Base-by-base conservation (phyloP, 2,113 vertebrate genomes). In the Platysteira castanea region DNA sequence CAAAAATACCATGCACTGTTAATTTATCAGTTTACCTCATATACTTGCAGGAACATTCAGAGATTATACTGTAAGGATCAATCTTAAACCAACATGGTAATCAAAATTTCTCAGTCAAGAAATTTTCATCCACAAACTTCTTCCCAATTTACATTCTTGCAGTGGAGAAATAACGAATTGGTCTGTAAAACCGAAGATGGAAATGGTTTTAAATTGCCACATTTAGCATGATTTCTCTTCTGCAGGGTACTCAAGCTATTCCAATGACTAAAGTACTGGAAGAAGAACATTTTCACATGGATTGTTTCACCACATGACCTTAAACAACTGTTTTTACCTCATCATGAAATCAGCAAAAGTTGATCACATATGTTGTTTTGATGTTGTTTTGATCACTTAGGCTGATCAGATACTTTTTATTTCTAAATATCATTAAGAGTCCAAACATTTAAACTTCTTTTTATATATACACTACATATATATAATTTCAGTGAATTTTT, bases 401-500 rank as follows among this genome's bases (percentile, higher is more conserved):
- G 18, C 20, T 73, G 44, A 57, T 65, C 5, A 10, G n/a, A 59
- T 42, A 37, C 2, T 46, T 86, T 54, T 56, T 67, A 74, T 46
- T 67, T 73, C 19, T 57, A 75, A 71, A 71, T 35, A 46, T 7
- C 8, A 54, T 28, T 41, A 41, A n/a, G 2, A 23, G 9, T 54
- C 6, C 12, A 12, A 71, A 46, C 2, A 33, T 4, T 63, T 31
- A 37, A 57, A 70, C 21, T 53, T 67, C 10, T 14, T 35, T 64
- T 37, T 31, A 9, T 13, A 7, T 69, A 41, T 37, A 61, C 0
- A 50, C 4, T 1, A n/a, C 8, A 18, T 9, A 3, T 37, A 28
- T 16, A 59, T 15, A 1, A 42, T 59, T 67, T 86, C 15, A 79
- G n/a, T 89, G 6, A 80, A 27, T 65, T 87, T 67, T 76, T 57